A percentile compares a stretch with the other conserved stretches of the same genome.
Evolutionary conservation across 2,797 vertebrate genomes (phyloP).

Genomic region (Mormyrops attenuatus): DNA sequence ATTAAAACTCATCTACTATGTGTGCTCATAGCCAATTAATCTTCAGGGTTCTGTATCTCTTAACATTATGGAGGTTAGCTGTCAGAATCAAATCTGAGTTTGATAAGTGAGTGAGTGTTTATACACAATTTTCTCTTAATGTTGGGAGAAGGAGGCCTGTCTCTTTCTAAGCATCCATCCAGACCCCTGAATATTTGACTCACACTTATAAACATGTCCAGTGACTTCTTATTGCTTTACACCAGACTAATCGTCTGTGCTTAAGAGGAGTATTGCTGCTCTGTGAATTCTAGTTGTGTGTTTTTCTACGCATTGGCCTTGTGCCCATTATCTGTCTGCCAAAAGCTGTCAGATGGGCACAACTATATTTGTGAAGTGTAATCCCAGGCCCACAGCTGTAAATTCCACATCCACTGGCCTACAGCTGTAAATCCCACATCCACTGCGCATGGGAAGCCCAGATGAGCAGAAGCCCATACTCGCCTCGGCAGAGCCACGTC

Average conservation of each 20-base stretch:
- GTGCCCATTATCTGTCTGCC: not conserved
- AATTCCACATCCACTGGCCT: too few relatives aligned
- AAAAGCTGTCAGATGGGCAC: not conserved
- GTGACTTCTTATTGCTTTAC: not conserved
- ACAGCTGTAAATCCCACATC: not conserved
- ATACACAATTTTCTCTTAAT: not conserved
- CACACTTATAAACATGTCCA: not conserved
- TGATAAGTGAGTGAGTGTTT: not conserved
- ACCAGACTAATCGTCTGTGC: not conserved
- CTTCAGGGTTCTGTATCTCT: not conserved
- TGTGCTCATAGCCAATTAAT: not conserved
- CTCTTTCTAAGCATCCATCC: not conserved
- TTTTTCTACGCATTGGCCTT: not conserved
- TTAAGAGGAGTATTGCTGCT: not conserved
- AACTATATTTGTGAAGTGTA: not conserved
- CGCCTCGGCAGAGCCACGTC: not conserved
- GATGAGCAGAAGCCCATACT: not conserved
- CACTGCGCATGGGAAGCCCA: not conserved
- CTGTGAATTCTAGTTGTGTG: not conserved
- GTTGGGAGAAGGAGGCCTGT: not conserved
- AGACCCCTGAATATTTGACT: not conserved
- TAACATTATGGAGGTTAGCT: not conserved
- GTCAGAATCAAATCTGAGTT: not conserved
- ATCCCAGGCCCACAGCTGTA: constrained; percentile 12
- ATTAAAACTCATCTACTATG: not conserved